Evolutionary conservation across 30 jellyfish, hydroid and myxozoan genomes (phyloP).

Genomic region (Mastigias papua): DNA sequence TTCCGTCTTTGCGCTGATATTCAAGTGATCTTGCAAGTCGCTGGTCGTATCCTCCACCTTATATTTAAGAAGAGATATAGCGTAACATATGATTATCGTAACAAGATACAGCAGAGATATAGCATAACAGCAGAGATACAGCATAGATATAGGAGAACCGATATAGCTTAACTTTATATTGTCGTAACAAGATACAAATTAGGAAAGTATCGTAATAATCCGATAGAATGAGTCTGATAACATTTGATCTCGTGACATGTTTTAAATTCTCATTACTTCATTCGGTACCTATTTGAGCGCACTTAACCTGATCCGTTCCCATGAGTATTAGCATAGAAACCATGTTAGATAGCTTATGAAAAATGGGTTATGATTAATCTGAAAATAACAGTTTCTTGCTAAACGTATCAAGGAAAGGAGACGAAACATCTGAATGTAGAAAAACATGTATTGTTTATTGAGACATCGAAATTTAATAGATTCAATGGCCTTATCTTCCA

Average conservation of each 20-base stretch:
- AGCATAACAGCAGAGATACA: no score
- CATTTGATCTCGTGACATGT: conserved; percentile 5
- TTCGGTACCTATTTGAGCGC: conserved; percentile 21
- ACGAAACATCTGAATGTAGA: background rate
- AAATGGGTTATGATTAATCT: conserved; percentile 1
- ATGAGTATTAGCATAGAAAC: background rate
- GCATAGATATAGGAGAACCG: no score
- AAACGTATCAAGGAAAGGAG: background rate
- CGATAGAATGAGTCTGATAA: background rate
- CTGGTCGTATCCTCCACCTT: no score
- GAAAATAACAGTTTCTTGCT: background rate
- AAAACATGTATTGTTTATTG: background rate
- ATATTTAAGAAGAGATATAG: no score
- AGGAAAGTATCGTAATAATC: background rate
- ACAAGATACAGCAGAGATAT: no score
- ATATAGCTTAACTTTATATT: background rate
- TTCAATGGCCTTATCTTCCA: background rate
- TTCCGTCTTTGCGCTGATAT: no score
- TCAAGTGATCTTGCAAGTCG: no score
- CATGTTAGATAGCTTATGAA: conserved; percentile 1
- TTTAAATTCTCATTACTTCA: background rate
- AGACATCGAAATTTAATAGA: background rate
- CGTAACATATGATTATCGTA: no score
- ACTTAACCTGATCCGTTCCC: conserved; percentile 16
- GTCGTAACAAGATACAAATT: background rate